Conservation (phyloP, 2,797 vertebrate species). For the Microchirus variegatus region DNA sequence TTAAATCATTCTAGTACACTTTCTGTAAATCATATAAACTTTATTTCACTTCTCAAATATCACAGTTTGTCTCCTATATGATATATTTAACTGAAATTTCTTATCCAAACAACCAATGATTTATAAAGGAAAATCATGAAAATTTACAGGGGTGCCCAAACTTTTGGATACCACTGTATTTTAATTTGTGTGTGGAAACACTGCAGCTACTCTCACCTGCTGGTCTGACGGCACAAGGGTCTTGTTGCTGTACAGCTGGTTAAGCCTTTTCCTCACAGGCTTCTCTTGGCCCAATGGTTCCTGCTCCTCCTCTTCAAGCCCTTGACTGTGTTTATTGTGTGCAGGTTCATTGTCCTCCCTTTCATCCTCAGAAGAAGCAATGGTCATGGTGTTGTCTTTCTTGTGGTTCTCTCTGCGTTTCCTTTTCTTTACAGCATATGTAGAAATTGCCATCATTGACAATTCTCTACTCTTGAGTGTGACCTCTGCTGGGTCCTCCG, state of each 20-base stretch:
- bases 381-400: neutral
- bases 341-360: too few relatives aligned
- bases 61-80: neutral
- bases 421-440: neutral
- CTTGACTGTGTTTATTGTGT: neutral
- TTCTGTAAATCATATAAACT: neutral
- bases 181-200: neutral
- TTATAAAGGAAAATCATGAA: too few relatives aligned
- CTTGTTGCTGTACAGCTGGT: neutral
- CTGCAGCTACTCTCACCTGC: neutral
- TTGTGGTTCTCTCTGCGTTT: neutral
- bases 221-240: neutral
- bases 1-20: too few relatives aligned
- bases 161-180: too few relatives aligned
- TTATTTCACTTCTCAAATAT: constrained; percentile 1
- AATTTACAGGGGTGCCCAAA: too few relatives aligned
- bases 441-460: too few relatives aligned
- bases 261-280: neutral
- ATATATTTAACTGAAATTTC: too few relatives aligned
- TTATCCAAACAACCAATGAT: too few relatives aligned
- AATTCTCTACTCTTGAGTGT: neutral
- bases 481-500: neutral
- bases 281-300: neutral
- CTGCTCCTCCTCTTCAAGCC: neutral
- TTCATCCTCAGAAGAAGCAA: too few relatives aligned